Evolutionary conservation across 2,113 vertebrate species (phyloP).

Genomic region (Sinocyclocheilus rhinocerous): DNA sequence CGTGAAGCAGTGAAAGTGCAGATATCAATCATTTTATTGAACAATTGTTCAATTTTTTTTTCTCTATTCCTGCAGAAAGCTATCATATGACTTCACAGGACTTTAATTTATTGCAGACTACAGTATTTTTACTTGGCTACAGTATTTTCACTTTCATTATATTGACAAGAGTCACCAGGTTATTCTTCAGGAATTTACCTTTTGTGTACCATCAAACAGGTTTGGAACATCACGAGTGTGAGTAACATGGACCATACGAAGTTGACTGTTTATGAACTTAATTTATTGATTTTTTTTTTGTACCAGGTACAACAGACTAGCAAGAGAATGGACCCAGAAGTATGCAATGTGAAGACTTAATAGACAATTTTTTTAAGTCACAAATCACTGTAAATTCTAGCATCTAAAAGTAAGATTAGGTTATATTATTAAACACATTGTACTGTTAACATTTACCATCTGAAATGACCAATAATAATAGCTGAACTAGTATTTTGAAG

Average conservation of each 20-base stretch:
- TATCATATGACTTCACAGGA: neutral
- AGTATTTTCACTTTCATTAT: neutral
- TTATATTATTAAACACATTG: constrained; percentile 74
- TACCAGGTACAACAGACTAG: constrained; percentile 94
- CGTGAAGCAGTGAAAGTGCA: no score
- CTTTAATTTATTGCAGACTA: neutral
- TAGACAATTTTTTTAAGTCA: constrained; percentile 75
- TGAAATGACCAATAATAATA: constrained; percentile 54
- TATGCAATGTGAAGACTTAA: constrained; percentile 89
- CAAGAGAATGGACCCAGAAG: constrained; percentile 97
- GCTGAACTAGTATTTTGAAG: constrained; percentile 51
- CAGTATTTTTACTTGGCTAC: neutral
- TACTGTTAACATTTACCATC: constrained; percentile 69
- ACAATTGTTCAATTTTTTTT: no score
- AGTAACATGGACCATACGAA: neutral
- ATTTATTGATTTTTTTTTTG: constrained; percentile 55
- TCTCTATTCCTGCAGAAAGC: neutral
- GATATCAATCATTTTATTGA: no score
- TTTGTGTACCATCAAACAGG: neutral
- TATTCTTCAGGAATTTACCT: neutral
- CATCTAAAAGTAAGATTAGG: constrained; percentile 60
- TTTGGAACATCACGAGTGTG: neutral
- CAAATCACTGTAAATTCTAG: constrained; percentile 89
- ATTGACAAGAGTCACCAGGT: neutral
- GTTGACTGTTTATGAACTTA: neutral